Evolutionary conservation across 2,113 vertebrate species (phyloP).

Genomic region (Dicaeum eximium): DNA sequence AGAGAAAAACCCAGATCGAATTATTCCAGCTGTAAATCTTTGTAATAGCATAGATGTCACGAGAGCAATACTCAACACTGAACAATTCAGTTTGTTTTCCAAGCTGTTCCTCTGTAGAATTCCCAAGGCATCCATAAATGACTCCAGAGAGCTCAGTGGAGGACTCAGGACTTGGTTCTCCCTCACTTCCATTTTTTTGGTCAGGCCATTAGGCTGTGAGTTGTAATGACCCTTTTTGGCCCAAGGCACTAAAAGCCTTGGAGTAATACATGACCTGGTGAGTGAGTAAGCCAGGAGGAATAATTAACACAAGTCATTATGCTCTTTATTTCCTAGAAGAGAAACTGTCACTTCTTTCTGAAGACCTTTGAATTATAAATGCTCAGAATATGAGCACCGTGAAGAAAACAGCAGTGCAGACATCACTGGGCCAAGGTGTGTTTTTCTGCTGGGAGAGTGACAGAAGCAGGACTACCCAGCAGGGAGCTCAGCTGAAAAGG

Average conservation of each 20-base stretch:
- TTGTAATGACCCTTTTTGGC: constrained; percentile 20
- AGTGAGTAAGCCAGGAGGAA: not conserved
- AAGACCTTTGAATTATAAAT: not conserved
- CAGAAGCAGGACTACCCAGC: not conserved
- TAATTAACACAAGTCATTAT: constrained; percentile 5
- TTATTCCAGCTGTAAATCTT: constrained; percentile 49
- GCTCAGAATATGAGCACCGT: not conserved
- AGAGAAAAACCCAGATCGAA: constrained; percentile 2
- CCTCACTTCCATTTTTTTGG: not conserved
- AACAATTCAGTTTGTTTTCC: constrained; percentile 37
- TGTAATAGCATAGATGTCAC: constrained; percentile 6
- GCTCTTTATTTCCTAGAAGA: constrained; percentile 20
- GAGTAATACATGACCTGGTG: not conserved
- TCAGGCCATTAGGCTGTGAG: not conserved
- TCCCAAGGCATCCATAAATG: not conserved
- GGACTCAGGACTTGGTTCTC: not conserved
- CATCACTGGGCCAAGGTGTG: not conserved
- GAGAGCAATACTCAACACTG: not conserved
- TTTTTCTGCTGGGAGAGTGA: not conserved
- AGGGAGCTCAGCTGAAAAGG: not conserved
- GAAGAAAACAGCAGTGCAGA: not conserved
- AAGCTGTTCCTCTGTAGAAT: constrained; percentile 17
- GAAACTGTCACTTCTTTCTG: constrained; percentile 14
- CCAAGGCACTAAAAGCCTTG: constrained; percentile 13
- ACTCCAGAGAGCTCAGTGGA: not conserved